phyloP scores from a whole-genome alignment of 1,140 invertebrate species.

The Penaeus vannamei region DNA sequence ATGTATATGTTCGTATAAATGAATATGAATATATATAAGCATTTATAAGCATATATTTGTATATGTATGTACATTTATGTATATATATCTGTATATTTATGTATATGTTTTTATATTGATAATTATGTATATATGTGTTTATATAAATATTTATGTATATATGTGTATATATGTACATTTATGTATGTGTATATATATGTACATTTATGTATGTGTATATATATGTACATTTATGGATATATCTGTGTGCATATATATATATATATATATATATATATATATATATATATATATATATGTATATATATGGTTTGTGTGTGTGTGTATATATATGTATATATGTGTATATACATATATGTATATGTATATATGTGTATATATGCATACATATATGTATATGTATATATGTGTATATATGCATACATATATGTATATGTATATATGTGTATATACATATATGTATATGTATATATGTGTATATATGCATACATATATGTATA shows the following conservation, averaged over 20 bases:
- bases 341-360: background rate
- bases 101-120: background rate
- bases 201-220: constrained; percentile 25
- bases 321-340: constrained; percentile 1
- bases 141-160: constrained; percentile 9
- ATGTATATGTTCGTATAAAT: background rate
- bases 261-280: constrained; percentile 2
- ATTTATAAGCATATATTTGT: background rate
- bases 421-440: background rate
- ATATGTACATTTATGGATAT: background rate
- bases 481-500: background rate
- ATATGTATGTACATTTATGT: background rate
- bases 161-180: background rate
- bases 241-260: background rate
- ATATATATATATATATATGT: background rate
- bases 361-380: background rate
- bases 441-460: background rate
- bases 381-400: background rate
- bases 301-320: background rate
- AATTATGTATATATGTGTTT: background rate
- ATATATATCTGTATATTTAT: too few relatives aligned
- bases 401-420: background rate
- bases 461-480: background rate
- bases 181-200: constrained; percentile 7
- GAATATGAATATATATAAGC: background rate